These are phyloP conservation scores for Otolemur garnettii DNA, from an alignment of 2,113 vertebrate species.

Conservation along the genomic window DNA sequence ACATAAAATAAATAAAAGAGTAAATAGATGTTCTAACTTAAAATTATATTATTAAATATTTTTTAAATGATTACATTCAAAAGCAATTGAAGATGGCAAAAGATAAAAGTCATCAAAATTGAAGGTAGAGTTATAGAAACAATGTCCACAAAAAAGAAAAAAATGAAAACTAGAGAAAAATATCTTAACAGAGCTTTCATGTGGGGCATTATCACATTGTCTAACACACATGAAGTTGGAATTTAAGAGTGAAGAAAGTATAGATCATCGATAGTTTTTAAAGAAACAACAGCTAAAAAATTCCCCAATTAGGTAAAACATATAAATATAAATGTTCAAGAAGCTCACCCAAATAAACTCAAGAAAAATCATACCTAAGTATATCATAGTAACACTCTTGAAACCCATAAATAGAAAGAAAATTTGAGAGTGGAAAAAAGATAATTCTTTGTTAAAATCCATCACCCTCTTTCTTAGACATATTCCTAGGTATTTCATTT, in stretches of 20 bases:
- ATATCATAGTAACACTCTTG: not conserved
- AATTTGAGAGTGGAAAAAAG: not conserved
- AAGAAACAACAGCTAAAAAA: not conserved
- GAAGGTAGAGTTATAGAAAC: not conserved
- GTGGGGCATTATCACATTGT: not conserved
- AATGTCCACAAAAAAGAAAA: not conserved
- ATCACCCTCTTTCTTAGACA: too few relatives aligned
- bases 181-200: not conserved
- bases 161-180: not conserved
- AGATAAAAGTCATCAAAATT: not conserved
- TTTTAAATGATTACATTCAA: not conserved
- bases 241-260: not conserved
- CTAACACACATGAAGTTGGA: not conserved
- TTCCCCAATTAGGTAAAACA: not conserved
- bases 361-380: not conserved
- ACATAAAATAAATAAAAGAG: not conserved
- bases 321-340: not conserved
- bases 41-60: not conserved
- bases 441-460: too few relatives aligned
- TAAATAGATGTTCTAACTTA: not conserved
- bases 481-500: too few relatives aligned
- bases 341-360: not conserved
- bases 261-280: not conserved
- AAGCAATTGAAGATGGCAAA: not conserved
- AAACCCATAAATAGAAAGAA: not conserved